Evolutionary conservation across 2,797 vertebrate species (phyloP).

Genomic region (Florisuga fusca): DNA sequence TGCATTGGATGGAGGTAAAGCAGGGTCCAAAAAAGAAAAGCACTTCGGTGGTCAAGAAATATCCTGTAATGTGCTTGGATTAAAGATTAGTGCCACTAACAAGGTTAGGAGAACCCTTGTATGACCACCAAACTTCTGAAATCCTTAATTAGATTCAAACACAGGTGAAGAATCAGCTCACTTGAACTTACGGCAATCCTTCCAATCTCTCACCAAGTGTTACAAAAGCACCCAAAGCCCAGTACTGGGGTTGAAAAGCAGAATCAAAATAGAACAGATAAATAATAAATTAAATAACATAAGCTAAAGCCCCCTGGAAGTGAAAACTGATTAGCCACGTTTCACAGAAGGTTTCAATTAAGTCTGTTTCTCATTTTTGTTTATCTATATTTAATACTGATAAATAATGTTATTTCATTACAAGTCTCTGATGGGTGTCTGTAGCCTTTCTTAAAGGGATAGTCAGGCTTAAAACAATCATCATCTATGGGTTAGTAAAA

Average conservation of each 20-base stretch:
- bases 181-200: not conserved
- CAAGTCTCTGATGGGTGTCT: constrained; percentile 51
- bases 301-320: constrained; percentile 69
- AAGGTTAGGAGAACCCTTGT: not conserved
- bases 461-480: not conserved
- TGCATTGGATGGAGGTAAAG: constrained; percentile 71
- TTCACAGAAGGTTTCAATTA: constrained; percentile 74
- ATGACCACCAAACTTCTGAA: not conserved
- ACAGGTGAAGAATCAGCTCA: not conserved
- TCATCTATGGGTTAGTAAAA: not conserved
- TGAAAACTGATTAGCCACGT: constrained; percentile 68
- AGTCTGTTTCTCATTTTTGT: constrained; percentile 76
- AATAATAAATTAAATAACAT: constrained; percentile 74
- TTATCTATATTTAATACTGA: constrained; percentile 80
- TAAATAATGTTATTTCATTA: constrained; percentile 77
- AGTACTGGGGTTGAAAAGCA: not conserved
- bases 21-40: constrained; percentile 29
- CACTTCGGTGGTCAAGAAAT: constrained; percentile 3
- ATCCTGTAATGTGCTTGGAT: not conserved
- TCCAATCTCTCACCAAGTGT: not conserved
- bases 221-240: constrained; percentile 8
- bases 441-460: constrained; percentile 52
- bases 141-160: not conserved
- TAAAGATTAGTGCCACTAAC: not conserved
- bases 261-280: constrained; percentile 58